Evolutionary conservation across 2,888 invertebrate genomes (phyloP).

Genomic region (Willowsia nigromaculata): DNA sequence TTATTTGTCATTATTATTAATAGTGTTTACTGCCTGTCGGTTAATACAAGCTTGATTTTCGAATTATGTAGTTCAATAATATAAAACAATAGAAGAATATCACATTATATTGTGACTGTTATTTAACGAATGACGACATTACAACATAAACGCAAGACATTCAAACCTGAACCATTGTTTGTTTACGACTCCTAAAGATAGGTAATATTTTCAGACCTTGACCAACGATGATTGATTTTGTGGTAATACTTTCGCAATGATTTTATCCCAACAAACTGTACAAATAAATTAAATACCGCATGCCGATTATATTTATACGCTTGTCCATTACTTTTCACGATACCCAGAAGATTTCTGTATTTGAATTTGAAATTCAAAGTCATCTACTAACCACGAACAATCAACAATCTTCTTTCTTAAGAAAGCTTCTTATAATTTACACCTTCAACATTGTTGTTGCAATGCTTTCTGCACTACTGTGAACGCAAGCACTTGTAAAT

Average conservation of each 20-base stretch:
- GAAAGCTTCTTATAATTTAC: not conserved
- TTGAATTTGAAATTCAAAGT: conserved; percentile 59
- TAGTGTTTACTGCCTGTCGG: no score
- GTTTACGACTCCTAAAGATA: not conserved
- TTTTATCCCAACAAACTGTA: not conserved
- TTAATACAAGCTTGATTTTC: no score
- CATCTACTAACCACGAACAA: conserved; percentile 38
- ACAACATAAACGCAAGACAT: not conserved
- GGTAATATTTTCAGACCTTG: conserved; percentile 22
- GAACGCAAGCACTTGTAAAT: no score
- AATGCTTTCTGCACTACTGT: not conserved
- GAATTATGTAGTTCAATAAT: no score
- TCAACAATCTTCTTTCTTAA: no score
- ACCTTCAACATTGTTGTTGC: not conserved
- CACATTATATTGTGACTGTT: no score
- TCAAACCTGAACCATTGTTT: not conserved
- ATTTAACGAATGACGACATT: no score
- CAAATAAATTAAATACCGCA: not conserved
- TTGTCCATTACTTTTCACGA: conserved; percentile 29
- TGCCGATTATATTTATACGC: not conserved
- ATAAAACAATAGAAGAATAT: no score
- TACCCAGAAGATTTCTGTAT: conserved; percentile 1
- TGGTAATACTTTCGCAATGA: not conserved
- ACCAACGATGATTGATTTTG: conserved; percentile 48
- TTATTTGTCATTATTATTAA: no score